Conservation (phyloP, 2,888 invertebrate species). For the Patella ulyssiponensis region DNA sequence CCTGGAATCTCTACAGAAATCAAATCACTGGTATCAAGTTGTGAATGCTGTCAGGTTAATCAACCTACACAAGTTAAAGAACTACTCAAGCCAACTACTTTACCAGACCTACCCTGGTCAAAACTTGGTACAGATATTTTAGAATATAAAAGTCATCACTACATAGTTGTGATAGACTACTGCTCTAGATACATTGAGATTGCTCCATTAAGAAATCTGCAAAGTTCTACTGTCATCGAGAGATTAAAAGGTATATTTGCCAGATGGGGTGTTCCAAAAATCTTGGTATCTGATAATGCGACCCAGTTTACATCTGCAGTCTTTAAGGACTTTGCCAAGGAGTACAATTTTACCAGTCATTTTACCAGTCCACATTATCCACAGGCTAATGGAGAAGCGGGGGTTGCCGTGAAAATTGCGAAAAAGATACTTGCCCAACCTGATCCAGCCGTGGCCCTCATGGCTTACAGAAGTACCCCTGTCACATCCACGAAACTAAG, state of each 20-base stretch:
- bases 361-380: neutral
- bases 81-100: too few species aligned
- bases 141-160: neutral
- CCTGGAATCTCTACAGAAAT: too few species aligned
- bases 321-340: neutral
- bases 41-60: too few species aligned
- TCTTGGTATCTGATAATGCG: too few species aligned
- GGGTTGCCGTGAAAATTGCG: neutral
- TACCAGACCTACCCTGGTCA: conserved; percentile 1
- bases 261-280: conserved; percentile 10
- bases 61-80: too few species aligned
- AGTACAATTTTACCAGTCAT: neutral
- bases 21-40: too few species aligned
- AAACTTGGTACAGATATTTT: conserved; percentile 4
- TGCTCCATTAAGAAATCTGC: neutral
- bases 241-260: neutral
- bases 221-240: neutral
- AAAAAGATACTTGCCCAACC: neutral
- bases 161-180: neutral
- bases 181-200: conserved; percentile 1
- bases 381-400: conserved; percentile 11
- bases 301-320: neutral
- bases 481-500: too few species aligned
- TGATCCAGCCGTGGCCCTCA: neutral
- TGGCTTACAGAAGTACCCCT: conserved; percentile 13